A percentile compares a stretch with the other conserved stretches of the same genome.
These are phyloP conservation scores for Atta texana DNA, from an alignment of 1,140 invertebrate genomes.

Conservation along the genomic window DNA sequence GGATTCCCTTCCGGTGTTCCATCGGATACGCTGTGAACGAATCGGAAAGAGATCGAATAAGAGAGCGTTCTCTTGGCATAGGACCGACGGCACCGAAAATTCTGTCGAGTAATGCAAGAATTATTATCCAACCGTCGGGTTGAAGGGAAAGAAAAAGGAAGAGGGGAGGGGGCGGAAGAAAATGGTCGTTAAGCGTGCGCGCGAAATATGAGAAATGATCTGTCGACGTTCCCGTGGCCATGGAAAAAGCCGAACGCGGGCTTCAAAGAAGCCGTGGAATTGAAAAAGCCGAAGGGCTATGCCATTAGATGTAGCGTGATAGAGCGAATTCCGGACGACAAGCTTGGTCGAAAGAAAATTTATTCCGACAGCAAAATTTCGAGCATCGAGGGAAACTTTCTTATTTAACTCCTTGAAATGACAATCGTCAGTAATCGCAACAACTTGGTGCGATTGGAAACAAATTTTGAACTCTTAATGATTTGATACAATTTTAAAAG, in stretches of 20 bases:
- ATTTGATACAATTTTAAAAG: too few relatives aligned
- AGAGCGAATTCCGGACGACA: slow-evolving; percentile 72
- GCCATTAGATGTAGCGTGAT: slow-evolving; percentile 75
- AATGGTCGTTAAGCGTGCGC: slow-evolving; percentile 71
- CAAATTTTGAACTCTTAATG: background rate
- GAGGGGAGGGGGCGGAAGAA: slow-evolving; percentile 56
- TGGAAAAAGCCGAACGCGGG: slow-evolving; percentile 72
- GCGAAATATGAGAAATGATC: slow-evolving; percentile 86
- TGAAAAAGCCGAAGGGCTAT: slow-evolving; percentile 76
- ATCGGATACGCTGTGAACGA: background rate
- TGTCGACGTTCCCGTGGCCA: slow-evolving; percentile 78
- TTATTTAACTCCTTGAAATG: slow-evolving; percentile 23
- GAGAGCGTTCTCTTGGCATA: slow-evolving; percentile 25
- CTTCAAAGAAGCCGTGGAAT: slow-evolving; percentile 82
- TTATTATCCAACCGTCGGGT: slow-evolving; percentile 78
- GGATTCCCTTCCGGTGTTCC: slow-evolving; percentile 50
- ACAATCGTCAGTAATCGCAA: background rate
- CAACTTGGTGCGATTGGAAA: background rate
- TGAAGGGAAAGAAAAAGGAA: slow-evolving; percentile 61
- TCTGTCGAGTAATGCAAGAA: slow-evolving; percentile 84
- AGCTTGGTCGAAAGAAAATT: slow-evolving; percentile 36
- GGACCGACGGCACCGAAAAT: slow-evolving; percentile 73
- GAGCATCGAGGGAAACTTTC: slow-evolving; percentile 18
- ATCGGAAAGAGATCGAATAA: slow-evolving; percentile 19
- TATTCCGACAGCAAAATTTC: slow-evolving; percentile 47